Base-by-base conservation (phyloP, 2,888 invertebrate species). In the Cremastinae sp. region DNA sequence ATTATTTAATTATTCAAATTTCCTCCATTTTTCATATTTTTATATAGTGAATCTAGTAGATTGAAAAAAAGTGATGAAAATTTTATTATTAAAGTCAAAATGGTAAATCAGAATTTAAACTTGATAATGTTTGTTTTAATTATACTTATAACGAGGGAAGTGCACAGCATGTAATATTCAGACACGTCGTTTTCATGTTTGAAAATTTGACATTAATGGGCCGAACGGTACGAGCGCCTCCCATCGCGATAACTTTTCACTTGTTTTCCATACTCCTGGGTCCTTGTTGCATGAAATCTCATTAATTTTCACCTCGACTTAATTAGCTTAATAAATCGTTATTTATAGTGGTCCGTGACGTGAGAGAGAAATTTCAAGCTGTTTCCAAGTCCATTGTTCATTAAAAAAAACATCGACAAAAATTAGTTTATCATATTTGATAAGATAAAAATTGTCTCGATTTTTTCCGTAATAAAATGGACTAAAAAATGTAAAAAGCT, bases 61-160 rank as follows among this genome's bases (percentile, higher is more conserved):
- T 28, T 28, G 2, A 28, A 37, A 20, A 20, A 8, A 2, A 3
- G 7, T 12, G 14, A 47, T 28, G 18, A 55, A 12, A 12, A 22
- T 51, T 51, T 5, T 2, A 1, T 4, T 22, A 2, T n/a, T 12
- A 41, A 9, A 51, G 39, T 20, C 7, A 39, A 12, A 14, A 74
- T 68, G 59, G 71, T 69, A 72, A 71, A 71, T 87, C 83, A 78
- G 78, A 81, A 78, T 74, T 80, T 82, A 84, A 85, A 85, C 82
- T 83, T 83, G 85, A 86, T 84, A 81, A 79, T 82, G 84, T 88
- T 86, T 85, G 87, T 88, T 87, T 87, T 85, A 88, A 88, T 88
- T 88, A 88, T 83, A 37, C 65, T n/a, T n/a, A 61, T 77, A 70
- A 74, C 61, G 70, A 51, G 68, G 14, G 37, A n/a, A 45, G 20